Evolutionary conservation across 2,113 vertebrate species (phyloP).

Genomic region (Scomber japonicus): DNA sequence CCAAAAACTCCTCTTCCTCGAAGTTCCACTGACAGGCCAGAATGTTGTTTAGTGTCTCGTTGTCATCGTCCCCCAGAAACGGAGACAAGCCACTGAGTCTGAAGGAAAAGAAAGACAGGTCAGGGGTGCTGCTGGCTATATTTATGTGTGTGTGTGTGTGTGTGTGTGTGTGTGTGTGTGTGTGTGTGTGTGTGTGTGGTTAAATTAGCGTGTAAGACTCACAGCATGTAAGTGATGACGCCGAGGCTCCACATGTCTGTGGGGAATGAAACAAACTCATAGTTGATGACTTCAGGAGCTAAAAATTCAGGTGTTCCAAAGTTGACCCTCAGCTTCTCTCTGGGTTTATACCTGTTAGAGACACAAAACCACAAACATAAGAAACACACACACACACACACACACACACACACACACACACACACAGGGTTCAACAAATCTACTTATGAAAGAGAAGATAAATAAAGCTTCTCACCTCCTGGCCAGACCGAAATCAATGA

Average conservation of each 20-base stretch:
- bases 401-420: too few relatives aligned
- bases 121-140: not conserved
- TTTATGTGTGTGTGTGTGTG: too few relatives aligned
- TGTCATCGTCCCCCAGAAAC: constrained; percentile 95
- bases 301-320: constrained; percentile 98
- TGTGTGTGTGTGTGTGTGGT: not conserved
- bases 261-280: constrained; percentile 97
- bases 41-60: constrained; percentile 96
- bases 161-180: not conserved
- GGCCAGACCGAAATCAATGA: constrained; percentile 98
- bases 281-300: constrained; percentile 97
- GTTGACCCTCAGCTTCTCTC: constrained; percentile 96
- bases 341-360: constrained; percentile 91
- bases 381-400: not conserved
- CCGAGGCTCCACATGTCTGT: constrained; percentile 99
- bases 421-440: not conserved
- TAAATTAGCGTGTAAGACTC: constrained; percentile 71
- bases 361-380: not conserved
- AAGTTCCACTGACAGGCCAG: constrained; percentile 95
- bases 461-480: constrained; percentile 88
- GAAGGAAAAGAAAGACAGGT: constrained; percentile 11
- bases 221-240: constrained; percentile 98
- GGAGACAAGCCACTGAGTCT: constrained; percentile 96
- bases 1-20: constrained; percentile 92
- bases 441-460: not conserved